phyloP scores from a whole-genome alignment of 2,797 vertebrate genomes.

The Pempheris klunzingeri region DNA sequence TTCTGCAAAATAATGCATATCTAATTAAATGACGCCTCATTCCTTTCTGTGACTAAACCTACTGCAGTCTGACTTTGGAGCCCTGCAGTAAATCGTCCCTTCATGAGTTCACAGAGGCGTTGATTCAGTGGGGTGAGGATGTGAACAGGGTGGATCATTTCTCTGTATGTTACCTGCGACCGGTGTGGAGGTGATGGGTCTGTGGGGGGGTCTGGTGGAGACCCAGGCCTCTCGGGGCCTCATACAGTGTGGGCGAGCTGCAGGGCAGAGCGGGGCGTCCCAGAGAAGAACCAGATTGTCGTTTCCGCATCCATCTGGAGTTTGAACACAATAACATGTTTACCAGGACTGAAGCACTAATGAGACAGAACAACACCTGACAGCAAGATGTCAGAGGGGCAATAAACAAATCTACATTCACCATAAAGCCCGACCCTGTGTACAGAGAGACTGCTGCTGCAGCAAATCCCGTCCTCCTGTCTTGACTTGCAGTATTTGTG shows the following conservation, averaged over 20 bases:
- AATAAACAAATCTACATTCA: not conserved
- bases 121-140: no score
- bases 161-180: not conserved
- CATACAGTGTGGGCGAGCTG: not conserved
- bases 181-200: not conserved
- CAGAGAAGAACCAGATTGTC: not conserved
- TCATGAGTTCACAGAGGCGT: no score
- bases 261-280: not conserved
- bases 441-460: not conserved
- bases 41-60: no score
- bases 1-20: no score
- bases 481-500: no score
- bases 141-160: no score
- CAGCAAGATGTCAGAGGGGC: not conserved
- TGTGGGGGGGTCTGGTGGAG: not conserved
- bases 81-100: no score
- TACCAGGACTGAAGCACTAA: not conserved
- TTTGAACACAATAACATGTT: slow-evolving; percentile 7
- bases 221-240: not conserved
- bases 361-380: not conserved
- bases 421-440: not conserved
- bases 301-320: slow-evolving; percentile 30
- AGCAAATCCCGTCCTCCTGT: not conserved
- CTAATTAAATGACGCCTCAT: no score
- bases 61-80: no score